Conservation (phyloP, 2,888 invertebrate genomes). For the Acrobasis repandana region DNA sequence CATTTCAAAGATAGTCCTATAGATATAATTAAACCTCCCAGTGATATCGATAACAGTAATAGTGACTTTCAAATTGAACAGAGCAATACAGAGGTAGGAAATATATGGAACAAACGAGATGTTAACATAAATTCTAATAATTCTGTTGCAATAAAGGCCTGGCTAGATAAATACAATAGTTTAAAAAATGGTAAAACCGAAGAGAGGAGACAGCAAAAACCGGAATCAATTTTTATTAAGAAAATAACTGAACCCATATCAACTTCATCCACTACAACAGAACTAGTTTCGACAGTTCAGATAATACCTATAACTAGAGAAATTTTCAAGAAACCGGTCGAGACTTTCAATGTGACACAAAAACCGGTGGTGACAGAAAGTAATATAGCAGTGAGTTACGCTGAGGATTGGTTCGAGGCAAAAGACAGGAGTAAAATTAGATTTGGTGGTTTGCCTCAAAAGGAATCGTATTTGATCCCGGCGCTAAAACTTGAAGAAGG, state of each 20-base stretch:
- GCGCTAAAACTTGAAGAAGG: slow-evolving; percentile 83
- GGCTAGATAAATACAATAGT: slow-evolving; percentile 63
- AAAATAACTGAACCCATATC: slow-evolving; percentile 41
- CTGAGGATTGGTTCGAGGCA: slow-evolving; percentile 67
- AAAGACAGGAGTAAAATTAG: slow-evolving; percentile 71
- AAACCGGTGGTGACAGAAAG: slow-evolving; percentile 55
- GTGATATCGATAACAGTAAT: slow-evolving; percentile 49
- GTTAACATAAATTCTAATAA: slow-evolving; percentile 43
- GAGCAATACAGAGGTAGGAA: slow-evolving; percentile 36
- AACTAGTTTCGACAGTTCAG: slow-evolving; percentile 40
- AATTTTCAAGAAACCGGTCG: slow-evolving; percentile 48
- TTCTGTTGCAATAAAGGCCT: slow-evolving; percentile 52
- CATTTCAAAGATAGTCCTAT: slow-evolving; percentile 47
- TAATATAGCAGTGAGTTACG: slow-evolving; percentile 57
- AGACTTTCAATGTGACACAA: slow-evolving; percentile 49
- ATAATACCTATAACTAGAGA: slow-evolving; percentile 68
- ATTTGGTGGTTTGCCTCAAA: slow-evolving; percentile 73
- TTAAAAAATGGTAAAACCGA: slow-evolving; percentile 56
- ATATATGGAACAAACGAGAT: slow-evolving; percentile 62
- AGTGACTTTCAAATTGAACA: slow-evolving; percentile 45
- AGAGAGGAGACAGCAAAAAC: slow-evolving; percentile 51
- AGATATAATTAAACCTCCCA: slow-evolving; percentile 40
- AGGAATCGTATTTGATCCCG: slow-evolving; percentile 75
- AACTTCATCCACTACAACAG: slow-evolving; percentile 26
- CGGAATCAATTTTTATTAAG: slow-evolving; percentile 45